A percentile compares a stretch with the other conserved stretches of the same genome.
phyloP scores from a whole-genome alignment of 37 sponge, comb jelly and placozoan genomes.

The Halisarca cf. caerulea region DNA sequence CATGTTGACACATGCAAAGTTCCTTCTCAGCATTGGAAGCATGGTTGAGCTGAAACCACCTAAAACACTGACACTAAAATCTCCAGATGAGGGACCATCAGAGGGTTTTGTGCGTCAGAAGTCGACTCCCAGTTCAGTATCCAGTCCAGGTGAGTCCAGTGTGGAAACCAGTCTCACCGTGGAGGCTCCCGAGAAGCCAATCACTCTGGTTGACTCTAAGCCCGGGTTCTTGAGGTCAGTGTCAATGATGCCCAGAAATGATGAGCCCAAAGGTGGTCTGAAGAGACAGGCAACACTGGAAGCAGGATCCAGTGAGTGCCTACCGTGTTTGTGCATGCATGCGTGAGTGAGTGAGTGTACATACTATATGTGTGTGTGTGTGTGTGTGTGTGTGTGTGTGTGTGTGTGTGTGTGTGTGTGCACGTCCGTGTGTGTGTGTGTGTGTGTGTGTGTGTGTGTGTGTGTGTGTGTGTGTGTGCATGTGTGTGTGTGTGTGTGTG shows the following conservation, averaged over 20 bases:
- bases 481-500: no score
- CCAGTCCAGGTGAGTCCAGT: neutral
- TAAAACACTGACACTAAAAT: conserved; percentile 8
- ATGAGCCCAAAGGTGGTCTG: neutral
- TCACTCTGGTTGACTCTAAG: neutral
- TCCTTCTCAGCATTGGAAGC: conserved; percentile 56
- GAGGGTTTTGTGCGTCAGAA: neutral
- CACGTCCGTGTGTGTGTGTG: no score
- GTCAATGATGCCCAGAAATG: conserved; percentile 13
- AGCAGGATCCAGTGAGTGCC: neutral
- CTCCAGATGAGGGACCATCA: neutral
- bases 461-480: no score
- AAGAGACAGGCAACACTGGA: conserved; percentile 13
- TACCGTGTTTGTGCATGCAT: no score
- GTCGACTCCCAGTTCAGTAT: neutral
- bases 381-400: no score
- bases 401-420: no score
- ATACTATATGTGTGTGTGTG: no score
- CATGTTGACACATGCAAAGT: conserved; percentile 80
- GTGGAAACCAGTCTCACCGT: neutral
- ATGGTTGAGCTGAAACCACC: neutral
- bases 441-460: no score
- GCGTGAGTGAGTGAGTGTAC: no score
- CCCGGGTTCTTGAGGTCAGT: conserved; percentile 32
- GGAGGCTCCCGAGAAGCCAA: neutral